phyloP scores from a whole-genome alignment of 2,113 vertebrate genomes.

The Sterna hirundo region DNA sequence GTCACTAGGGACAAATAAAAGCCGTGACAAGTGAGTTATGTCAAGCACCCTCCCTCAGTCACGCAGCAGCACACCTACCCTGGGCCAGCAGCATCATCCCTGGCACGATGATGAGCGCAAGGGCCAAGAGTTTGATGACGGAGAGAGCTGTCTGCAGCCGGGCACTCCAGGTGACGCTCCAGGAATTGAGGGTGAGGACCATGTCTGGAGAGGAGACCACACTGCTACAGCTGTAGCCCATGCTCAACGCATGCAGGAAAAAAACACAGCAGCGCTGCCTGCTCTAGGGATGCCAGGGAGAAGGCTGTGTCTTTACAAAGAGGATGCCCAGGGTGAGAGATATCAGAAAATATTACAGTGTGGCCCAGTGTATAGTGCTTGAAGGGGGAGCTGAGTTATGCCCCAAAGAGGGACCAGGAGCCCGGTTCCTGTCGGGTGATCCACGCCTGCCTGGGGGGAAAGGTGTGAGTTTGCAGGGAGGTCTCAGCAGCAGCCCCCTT shows the following conservation, averaged over 20 bases:
- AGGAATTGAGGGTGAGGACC: conserved; percentile 85
- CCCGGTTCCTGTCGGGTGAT: neutral
- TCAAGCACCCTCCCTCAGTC: neutral
- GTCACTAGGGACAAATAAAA: neutral
- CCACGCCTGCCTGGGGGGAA: neutral
- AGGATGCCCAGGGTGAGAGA: neutral
- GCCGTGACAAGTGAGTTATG: accelerated
- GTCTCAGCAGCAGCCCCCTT: neutral
- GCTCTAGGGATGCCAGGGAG: neutral
- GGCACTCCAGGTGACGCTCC: conserved; percentile 83
- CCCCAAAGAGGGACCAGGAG: neutral
- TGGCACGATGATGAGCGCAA: conserved; percentile 84
- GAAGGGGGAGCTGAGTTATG: neutral
- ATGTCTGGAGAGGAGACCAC: conserved; percentile 65
- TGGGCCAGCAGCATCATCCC: conserved; percentile 81
- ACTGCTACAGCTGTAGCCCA: neutral
- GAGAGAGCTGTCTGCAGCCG: conserved; percentile 81
- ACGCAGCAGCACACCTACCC: conserved; percentile 65
- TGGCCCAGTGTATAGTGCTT: neutral
- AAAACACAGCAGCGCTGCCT: neutral
- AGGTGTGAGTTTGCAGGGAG: neutral
- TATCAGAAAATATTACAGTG: neutral
- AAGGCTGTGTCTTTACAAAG: neutral
- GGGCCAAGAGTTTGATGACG: conserved; percentile 79
- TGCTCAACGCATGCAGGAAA: accelerated